Conservation (phyloP, 2,113 vertebrate genomes). For the Alosa alosa region DNA sequence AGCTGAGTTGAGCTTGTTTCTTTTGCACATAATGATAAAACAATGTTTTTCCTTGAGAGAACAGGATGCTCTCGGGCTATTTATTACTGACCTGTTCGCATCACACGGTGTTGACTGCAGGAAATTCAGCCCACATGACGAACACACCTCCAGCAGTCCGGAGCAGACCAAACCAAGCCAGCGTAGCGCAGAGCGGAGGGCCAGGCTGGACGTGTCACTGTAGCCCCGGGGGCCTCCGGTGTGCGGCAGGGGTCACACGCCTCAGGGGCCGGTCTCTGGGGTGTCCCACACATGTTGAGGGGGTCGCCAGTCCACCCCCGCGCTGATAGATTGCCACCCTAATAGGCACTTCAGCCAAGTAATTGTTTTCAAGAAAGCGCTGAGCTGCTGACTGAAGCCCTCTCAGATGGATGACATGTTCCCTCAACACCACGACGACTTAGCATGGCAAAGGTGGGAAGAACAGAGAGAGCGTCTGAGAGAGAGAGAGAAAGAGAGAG, state of each 20-base stretch:
- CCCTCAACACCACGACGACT: slow-evolving; percentile 31
- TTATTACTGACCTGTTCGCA: not conserved
- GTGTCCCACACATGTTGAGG: slow-evolving; percentile 61
- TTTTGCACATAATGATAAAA: not conserved
- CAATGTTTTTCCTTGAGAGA: not conserved
- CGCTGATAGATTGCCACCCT: slow-evolving; percentile 60
- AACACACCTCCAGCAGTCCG: not conserved
- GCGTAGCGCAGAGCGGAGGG: slow-evolving; percentile 39
- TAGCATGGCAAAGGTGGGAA: slow-evolving; percentile 3
- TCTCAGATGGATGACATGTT: slow-evolving; percentile 48
- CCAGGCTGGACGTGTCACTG: slow-evolving; percentile 51
- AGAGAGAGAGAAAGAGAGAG: not conserved
- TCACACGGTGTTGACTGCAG: not conserved
- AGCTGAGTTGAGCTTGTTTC: not conserved
- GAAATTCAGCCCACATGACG: not conserved
- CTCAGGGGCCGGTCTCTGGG: slow-evolving; percentile 48
- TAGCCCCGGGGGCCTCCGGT: slow-evolving; percentile 23
- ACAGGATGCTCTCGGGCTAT: not conserved
- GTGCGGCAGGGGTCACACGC: slow-evolving; percentile 54
- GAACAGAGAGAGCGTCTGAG: not conserved
- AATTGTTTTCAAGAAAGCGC: slow-evolving; percentile 61
- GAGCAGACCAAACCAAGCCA: not conserved
- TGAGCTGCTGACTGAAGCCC: slow-evolving; percentile 54
- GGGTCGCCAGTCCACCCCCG: slow-evolving; percentile 49
- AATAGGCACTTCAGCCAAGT: slow-evolving; percentile 44